A percentile compares a stretch with the other conserved stretches of the same genome.
Evolutionary conservation across 1,140 invertebrate genomes (phyloP).

Genomic region (honey bee (Apis mellifera)): Amel_HAv3.1 CM009934.2:8116501-8117000

Average conservation of each 20-base stretch:
- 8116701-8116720: background rate
- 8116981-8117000: constrained; percentile 37
- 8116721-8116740: too few relatives aligned
- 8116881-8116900: too few relatives aligned
- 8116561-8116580: background rate
- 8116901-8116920: background rate
- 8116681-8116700: background rate
- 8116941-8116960: constrained; percentile 56
- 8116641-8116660: background rate
- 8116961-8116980: constrained; percentile 44
- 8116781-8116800: too few relatives aligned
- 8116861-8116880: background rate
- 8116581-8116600: background rate
- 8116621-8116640: background rate
- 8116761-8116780: too few relatives aligned
- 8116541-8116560: background rate
- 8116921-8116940: background rate
- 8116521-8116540: background rate
- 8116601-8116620: constrained; percentile 7
- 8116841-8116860: too few relatives aligned
- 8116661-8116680: background rate
- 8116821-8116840: too few relatives aligned
- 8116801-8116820: too few relatives aligned
- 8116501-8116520: background rate
- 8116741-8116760: too few relatives aligned